Conservation (phyloP, 1,140 invertebrate genomes). For the Mylabris phalerata region DNA sequence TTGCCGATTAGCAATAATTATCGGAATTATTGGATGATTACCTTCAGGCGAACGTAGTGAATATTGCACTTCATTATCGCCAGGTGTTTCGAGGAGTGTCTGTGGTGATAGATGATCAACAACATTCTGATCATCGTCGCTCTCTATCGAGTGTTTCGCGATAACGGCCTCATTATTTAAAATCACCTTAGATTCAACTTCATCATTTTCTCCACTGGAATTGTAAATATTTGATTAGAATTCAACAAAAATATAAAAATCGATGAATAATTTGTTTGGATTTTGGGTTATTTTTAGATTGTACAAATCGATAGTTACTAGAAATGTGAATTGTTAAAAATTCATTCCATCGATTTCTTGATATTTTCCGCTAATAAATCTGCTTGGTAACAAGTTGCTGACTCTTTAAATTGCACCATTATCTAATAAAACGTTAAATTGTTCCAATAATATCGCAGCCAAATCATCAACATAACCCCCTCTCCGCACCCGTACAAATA, state of each 20-base stretch:
- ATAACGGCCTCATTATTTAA: conserved; percentile 28
- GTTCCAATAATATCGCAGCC: no score
- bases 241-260: neutral
- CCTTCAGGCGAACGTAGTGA: conserved; percentile 37
- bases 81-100: conserved; percentile 37
- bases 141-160: conserved; percentile 34
- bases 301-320: neutral
- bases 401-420: no score
- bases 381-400: no score
- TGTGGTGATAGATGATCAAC: conserved; percentile 40
- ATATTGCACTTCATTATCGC: conserved; percentile 39
- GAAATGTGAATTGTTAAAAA: neutral
- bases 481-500: no score
- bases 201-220: conserved; percentile 30
- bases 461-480: no score
- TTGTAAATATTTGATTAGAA: no score
- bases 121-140: conserved; percentile 38
- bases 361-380: no score
- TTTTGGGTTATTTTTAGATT: neutral
- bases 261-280: neutral
- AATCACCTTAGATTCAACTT: conserved; percentile 34
- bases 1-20: neutral
- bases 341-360: neutral
- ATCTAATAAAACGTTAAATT: no score
- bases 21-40: conserved; percentile 11